These are phyloP conservation scores for Pluvialis apricaria DNA, from an alignment of 2,113 vertebrate species.

Conservation along the genomic window DNA sequence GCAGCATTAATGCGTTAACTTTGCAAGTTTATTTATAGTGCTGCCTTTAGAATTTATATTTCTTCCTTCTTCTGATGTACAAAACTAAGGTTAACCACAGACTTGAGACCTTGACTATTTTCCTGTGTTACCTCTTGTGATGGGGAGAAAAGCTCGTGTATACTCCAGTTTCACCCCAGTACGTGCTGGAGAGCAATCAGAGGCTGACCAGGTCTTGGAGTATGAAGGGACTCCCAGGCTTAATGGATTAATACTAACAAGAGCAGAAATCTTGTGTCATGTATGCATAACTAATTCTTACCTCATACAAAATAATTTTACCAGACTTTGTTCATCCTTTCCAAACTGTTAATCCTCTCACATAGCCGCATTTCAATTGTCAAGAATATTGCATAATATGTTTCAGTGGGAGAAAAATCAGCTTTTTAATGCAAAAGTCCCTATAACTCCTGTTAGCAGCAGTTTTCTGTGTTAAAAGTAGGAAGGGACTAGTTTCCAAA, in stretches of 20 bases:
- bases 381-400: neutral
- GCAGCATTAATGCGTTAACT: neutral
- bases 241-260: neutral
- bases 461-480: neutral
- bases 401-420: neutral
- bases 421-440: neutral
- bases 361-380: neutral
- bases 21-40: neutral
- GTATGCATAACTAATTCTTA: neutral
- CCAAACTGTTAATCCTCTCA: neutral
- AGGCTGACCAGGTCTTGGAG: neutral
- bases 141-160: rapidly evolving
- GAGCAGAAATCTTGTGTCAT: neutral
- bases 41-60: neutral
- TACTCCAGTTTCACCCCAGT: neutral
- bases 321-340: neutral
- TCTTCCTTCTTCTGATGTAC: neutral
- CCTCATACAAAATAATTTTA: neutral
- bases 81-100: neutral
- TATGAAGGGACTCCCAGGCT: neutral
- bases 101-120: neutral
- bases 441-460: neutral
- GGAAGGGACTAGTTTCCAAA: neutral
- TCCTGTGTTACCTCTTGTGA: neutral
- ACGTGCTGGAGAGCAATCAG: neutral